phyloP scores from a whole-genome alignment of 2,797 vertebrate genomes.

The Coendou prehensilis region DNA sequence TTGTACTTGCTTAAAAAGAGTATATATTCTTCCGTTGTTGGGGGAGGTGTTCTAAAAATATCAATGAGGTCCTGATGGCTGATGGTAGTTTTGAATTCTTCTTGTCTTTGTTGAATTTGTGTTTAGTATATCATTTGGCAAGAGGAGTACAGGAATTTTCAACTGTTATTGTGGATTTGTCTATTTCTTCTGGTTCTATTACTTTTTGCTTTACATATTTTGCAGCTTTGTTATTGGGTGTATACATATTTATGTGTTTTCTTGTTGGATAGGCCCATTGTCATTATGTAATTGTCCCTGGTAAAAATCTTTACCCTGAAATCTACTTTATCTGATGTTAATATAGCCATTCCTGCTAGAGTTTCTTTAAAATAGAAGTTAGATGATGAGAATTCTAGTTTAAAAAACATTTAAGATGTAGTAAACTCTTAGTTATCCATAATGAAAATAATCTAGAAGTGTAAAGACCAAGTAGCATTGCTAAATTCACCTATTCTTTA shows the following conservation, averaged over 20 bases:
- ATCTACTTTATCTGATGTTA: background rate
- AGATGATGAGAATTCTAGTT: slow-evolving; percentile 14
- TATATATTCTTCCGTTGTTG: background rate
- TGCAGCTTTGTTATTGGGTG: background rate
- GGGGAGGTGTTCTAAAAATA: background rate
- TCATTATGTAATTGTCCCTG: background rate
- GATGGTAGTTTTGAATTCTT: background rate
- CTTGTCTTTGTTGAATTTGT: background rate
- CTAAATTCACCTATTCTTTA: slow-evolving; percentile 29
- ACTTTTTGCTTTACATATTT: background rate
- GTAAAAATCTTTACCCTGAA: background rate
- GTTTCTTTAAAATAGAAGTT: slow-evolving; percentile 31
- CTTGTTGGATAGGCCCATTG: background rate
- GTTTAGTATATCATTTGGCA: background rate
- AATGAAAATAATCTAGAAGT: background rate
- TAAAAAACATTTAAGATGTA: background rate
- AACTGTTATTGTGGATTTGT: background rate
- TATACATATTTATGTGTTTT: background rate
- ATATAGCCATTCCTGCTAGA: background rate
- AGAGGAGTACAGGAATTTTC: background rate
- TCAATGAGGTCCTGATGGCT: background rate
- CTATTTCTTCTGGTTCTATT: background rate
- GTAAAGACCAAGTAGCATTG: background rate
- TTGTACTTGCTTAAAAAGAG: background rate
- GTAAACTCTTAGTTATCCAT: background rate